These are phyloP conservation scores for Drosophila bunnanda DNA, from an alignment of 2,888 invertebrate genomes.

Conservation along the genomic window DNA sequence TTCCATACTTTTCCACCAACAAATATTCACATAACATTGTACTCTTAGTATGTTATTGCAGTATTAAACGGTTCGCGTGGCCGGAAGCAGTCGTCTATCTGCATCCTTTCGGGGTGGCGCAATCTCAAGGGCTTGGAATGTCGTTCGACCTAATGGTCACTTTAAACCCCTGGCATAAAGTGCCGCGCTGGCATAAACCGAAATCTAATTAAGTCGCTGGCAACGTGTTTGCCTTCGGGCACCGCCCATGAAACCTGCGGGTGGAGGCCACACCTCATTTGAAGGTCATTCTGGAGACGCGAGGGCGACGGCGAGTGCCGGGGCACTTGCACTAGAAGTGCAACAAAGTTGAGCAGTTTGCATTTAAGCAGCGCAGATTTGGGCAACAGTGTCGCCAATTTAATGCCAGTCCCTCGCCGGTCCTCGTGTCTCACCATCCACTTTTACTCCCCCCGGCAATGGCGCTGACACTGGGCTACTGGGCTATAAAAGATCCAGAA, in stretches of 20 bases:
- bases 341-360: slow-evolving; percentile 72
- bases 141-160: slow-evolving; percentile 46
- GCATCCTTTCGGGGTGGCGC: background rate
- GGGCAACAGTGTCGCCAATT: slow-evolving; percentile 74
- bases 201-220: slow-evolving; percentile 67
- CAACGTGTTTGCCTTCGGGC: slow-evolving; percentile 22
- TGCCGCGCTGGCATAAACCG: slow-evolving; percentile 55
- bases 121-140: slow-evolving; percentile 44
- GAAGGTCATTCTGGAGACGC: slow-evolving; percentile 64
- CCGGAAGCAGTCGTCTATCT: background rate
- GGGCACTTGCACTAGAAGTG: slow-evolving; percentile 41
- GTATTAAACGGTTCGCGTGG: slow-evolving; percentile 21
- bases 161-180: slow-evolving; percentile 48
- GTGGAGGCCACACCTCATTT: slow-evolving; percentile 41
- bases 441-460: slow-evolving; percentile 16
- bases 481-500: slow-evolving; percentile 51
- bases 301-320: background rate
- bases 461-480: slow-evolving; percentile 46
- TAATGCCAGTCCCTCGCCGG: slow-evolving; percentile 46
- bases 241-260: slow-evolving; percentile 28
- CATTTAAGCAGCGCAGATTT: slow-evolving; percentile 69
- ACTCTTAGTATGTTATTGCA: slow-evolving; percentile 21
- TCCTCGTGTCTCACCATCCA: background rate
- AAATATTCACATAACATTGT: slow-evolving; percentile 12
- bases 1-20: background rate